Base-by-base conservation (phyloP, 2,113 vertebrate genomes). In the Petaurus breviceps region DNA sequence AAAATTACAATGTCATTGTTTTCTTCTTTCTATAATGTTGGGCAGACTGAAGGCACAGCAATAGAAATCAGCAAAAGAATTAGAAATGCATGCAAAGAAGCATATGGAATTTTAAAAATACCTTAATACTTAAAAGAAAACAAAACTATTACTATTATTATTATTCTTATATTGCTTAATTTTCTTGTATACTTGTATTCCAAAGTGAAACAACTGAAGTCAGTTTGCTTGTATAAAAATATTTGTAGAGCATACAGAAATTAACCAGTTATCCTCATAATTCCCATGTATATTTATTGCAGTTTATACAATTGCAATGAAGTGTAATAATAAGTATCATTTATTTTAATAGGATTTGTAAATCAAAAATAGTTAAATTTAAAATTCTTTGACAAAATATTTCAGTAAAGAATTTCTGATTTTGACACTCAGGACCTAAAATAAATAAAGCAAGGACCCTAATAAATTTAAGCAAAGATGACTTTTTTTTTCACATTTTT, bases 221-320 rank as follows among this genome's bases (percentile, higher is more conserved):
- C 55, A 90, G 50, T 93, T 96, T 95, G 90, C 1, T 95, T 94
- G 90, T 96, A 92, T 43, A 93, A 94, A 95, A 95, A 89, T 68
- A 94, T 95, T 97, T 97, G 94, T 95, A 90, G 61, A 77, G 11
- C 31, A 51, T 96, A 47, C 94, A 96, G 94, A 97, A 96, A 95
- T 93, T 95, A 97, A 96, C 97, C 61, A 25, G 14, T 93, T 96
- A 54, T 92, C 95, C 57, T 97, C 93, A 92, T 92, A 96, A 95
- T 92, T 93, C 68, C 95, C 89, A 97, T 89, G 47, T 94, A 11
- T 1, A n/a, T 95, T 97, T 95, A 92, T 51, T 95, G 47, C 93
- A 53, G 51, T 96, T 93, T 92, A 94, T n/a, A 22, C 95, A 96
- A 97, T 94, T 93, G 28, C 28, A 95, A 95, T 98, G 94, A 84